Conservation (phyloP, 2,888 invertebrate species). For the Ornithoptera priamus region DNA sequence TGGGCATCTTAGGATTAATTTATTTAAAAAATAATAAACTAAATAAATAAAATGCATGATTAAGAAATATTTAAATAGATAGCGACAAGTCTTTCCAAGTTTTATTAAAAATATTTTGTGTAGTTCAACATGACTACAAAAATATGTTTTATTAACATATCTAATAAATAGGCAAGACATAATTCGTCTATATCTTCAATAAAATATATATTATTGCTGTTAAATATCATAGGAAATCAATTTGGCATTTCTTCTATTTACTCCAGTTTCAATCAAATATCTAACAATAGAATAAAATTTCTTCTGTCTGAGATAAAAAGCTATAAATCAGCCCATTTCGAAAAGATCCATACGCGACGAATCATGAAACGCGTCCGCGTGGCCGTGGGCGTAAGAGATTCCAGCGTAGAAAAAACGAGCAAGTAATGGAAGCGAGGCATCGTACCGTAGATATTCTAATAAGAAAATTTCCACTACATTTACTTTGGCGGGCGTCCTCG, state of each 20-base stretch:
- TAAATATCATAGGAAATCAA: background rate
- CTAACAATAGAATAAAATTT: background rate
- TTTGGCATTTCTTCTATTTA: background rate
- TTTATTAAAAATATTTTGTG: background rate
- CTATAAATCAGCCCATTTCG: conserved; percentile 33
- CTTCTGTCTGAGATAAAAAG: background rate
- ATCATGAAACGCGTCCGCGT: conserved; percentile 57
- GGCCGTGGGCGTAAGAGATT: conserved; percentile 58
- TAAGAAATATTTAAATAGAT: too few species aligned
- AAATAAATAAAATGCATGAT: too few species aligned
- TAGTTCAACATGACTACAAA: background rate
- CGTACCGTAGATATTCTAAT: conserved; percentile 80
- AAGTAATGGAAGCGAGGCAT: conserved; percentile 71
- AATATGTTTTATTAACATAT: too few species aligned
- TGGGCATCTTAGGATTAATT: background rate
- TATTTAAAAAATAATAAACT: background rate
- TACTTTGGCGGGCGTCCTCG: conserved; percentile 77
- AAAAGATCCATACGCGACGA: conserved; percentile 48
- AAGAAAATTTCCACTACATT: conserved; percentile 82
- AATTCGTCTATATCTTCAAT: too few species aligned
- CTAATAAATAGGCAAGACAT: too few species aligned
- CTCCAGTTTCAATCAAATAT: background rate
- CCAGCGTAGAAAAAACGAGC: conserved; percentile 71
- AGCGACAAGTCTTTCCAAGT: background rate
- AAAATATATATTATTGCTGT: too few species aligned